A percentile compares a stretch with the other conserved stretches of the same genome.
These are phyloP conservation scores for Siniperca scherzeri DNA, from an alignment of 2,797 vertebrate genomes.

Conservation along the genomic window DNA sequence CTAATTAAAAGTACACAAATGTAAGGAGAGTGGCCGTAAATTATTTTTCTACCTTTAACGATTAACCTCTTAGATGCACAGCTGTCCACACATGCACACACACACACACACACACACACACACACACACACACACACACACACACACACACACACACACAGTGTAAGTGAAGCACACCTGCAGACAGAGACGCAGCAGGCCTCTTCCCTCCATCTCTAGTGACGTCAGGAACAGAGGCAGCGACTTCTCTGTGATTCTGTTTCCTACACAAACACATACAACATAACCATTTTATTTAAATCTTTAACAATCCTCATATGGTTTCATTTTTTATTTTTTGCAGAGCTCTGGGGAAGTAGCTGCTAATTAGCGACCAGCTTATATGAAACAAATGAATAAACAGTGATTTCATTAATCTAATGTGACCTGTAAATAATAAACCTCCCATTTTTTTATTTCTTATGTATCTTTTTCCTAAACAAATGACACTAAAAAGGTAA, in stretches of 20 bases:
- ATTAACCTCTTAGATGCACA: background rate
- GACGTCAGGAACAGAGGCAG: slow-evolving; percentile 74
- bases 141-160: slow-evolving; percentile 2
- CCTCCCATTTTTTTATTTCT: background rate
- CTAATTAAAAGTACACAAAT: background rate
- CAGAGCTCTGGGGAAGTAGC: background rate
- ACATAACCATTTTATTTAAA: background rate
- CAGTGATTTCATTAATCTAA: background rate
- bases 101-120: no score
- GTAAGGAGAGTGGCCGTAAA: background rate
- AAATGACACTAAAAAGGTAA: background rate
- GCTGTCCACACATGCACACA: no score
- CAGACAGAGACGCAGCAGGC: slow-evolving; percentile 80
- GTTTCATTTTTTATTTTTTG: background rate
- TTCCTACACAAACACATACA: slow-evolving; percentile 74
- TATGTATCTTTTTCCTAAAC: background rate
- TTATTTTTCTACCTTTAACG: background rate
- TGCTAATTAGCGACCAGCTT: background rate
- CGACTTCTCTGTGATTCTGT: slow-evolving; percentile 79
- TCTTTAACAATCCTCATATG: background rate
- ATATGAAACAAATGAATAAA: background rate
- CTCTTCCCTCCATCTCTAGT: slow-evolving; percentile 66
- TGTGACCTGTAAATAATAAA: background rate
- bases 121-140: background rate
- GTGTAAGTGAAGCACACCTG: slow-evolving; percentile 67